phyloP scores from a whole-genome alignment of 1,140 invertebrate species.

The Drosophila subobscura region DNA sequence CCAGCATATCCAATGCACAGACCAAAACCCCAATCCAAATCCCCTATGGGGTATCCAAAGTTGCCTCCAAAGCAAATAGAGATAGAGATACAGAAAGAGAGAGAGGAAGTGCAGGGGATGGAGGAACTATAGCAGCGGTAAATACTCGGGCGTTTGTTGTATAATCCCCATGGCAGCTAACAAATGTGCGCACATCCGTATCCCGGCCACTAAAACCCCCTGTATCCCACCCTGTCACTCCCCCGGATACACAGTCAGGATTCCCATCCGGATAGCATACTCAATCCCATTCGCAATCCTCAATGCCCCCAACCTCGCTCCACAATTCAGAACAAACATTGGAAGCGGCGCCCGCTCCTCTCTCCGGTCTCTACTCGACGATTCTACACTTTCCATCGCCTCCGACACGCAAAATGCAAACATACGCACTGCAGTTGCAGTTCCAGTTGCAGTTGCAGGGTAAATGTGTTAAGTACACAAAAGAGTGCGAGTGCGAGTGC shows the following conservation, averaged over 20 bases:
- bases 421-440: conserved; percentile 73
- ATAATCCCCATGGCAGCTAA: conserved; percentile 75
- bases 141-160: conserved; percentile 70
- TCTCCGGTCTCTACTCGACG: conserved; percentile 13
- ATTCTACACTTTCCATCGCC: conserved; percentile 40
- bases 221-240: not conserved
- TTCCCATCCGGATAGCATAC: too few relatives aligned
- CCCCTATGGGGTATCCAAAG: conserved; percentile 31
- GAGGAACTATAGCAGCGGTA: conserved; percentile 34
- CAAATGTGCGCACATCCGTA: conserved; percentile 75
- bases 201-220: conserved; percentile 58
- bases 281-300: too few relatives aligned
- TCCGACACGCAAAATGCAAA: conserved; percentile 67
- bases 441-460: conserved; percentile 16
- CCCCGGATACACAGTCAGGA: not conserved
- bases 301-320: conserved; percentile 24
- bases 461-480: conserved; percentile 70
- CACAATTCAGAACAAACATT: conserved; percentile 52
- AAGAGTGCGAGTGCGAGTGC: conserved; percentile 1
- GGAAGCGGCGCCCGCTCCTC: conserved; percentile 12
- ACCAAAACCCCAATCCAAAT: conserved; percentile 32
- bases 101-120: conserved; percentile 10
- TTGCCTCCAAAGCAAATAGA: conserved; percentile 46
- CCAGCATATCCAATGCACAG: conserved; percentile 17
- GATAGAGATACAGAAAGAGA: conserved; percentile 4